These are phyloP conservation scores for Pemphigus obesinymphae DNA, from an alignment of 1,140 invertebrate genomes.

Conservation along the genomic window DNA sequence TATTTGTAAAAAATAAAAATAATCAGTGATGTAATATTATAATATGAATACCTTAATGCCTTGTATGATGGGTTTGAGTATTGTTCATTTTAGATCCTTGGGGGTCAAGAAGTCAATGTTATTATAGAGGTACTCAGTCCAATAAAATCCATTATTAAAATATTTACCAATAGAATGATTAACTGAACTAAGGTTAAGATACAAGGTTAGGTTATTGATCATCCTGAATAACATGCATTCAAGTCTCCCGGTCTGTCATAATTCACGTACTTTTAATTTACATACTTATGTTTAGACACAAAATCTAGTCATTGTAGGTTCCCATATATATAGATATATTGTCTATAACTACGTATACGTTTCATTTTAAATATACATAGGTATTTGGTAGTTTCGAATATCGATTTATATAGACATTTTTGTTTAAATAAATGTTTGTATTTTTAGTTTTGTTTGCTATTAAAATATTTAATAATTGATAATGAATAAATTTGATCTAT, in stretches of 20 bases:
- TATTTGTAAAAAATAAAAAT: not conserved
- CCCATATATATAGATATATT: not conserved
- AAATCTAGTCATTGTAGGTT: not conserved
- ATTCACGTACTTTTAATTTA: too few relatives aligned
- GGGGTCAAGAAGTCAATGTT: slow-evolving; percentile 26
- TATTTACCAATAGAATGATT: not conserved
- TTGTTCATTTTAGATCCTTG: not conserved
- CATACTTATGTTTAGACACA: too few relatives aligned
- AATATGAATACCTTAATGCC: not conserved
- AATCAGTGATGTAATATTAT: not conserved
- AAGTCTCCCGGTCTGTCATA: not conserved
- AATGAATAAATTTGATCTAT: too few relatives aligned
- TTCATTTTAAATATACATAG: not conserved
- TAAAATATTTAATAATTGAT: too few relatives aligned
- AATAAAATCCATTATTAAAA: not conserved
- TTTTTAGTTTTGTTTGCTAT: too few relatives aligned
- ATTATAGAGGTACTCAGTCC: not conserved
- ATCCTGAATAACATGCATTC: not conserved
- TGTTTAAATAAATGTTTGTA: too few relatives aligned
- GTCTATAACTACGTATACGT: too few relatives aligned
- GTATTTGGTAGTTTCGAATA: not conserved
- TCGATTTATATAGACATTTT: too few relatives aligned
- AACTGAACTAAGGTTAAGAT: not conserved
- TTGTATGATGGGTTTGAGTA: too few relatives aligned
- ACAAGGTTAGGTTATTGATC: not conserved